phyloP scores from a whole-genome alignment of 1,140 invertebrate genomes.

The Gonioctena quinquepunctata region DNA sequence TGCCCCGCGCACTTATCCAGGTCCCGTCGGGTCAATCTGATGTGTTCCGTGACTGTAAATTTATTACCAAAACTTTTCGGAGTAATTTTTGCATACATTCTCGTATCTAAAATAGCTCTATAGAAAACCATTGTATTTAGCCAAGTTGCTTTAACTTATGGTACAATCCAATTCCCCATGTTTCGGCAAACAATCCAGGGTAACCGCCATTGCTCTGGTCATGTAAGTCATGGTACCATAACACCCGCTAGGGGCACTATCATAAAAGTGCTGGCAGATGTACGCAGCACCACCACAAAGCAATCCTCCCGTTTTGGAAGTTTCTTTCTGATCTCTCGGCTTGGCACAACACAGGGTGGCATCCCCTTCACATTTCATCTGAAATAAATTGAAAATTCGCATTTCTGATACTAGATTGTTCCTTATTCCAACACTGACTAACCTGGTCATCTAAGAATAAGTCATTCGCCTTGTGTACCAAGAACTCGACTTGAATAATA shows the following conservation, averaged over 20 bases:
- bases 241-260: slow-evolving; percentile 94
- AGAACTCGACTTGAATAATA: slow-evolving; percentile 87
- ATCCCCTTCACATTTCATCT: slow-evolving; percentile 85
- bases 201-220: slow-evolving; percentile 78
- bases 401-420: too few relatives aligned
- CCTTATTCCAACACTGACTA: too few relatives aligned
- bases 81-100: too few relatives aligned
- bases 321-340: slow-evolving; percentile 65
- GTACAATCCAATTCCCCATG: slow-evolving; percentile 80
- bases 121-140: too few relatives aligned
- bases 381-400: too few relatives aligned
- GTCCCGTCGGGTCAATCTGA: too few relatives aligned
- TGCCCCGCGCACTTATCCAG: too few relatives aligned
- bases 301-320: slow-evolving; percentile 66
- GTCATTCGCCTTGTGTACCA: slow-evolving; percentile 93
- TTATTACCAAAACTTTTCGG: too few relatives aligned
- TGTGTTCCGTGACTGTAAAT: too few relatives aligned
- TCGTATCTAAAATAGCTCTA: too few relatives aligned
- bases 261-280: slow-evolving; percentile 97
- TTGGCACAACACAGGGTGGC: slow-evolving; percentile 90
- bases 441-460: slow-evolving; percentile 97
- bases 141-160: slow-evolving; percentile 71
- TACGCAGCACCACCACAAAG: slow-evolving; percentile 90
- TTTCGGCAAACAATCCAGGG: slow-evolving; percentile 76
- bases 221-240: slow-evolving; percentile 98